phyloP scores from a whole-genome alignment of 2,797 vertebrate genomes.

The Paedocypris micromegethes region DNA sequence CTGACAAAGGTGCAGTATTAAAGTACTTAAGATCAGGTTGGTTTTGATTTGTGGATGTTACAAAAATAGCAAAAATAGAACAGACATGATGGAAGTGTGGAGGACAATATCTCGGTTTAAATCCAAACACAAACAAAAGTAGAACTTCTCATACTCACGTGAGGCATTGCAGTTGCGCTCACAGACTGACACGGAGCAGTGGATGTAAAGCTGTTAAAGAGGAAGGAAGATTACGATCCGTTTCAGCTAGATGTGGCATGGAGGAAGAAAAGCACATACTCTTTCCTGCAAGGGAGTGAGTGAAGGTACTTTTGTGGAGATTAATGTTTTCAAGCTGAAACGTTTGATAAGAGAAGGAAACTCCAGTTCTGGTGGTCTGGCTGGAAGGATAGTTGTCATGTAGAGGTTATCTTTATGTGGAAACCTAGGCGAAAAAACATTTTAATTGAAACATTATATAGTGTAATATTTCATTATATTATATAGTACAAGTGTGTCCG shows the following conservation, averaged over 20 bases:
- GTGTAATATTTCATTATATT: too few species aligned
- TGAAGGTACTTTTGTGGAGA: constrained; percentile 54
- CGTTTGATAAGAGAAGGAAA: constrained; percentile 65
- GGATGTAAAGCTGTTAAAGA: constrained; percentile 62
- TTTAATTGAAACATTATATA: not conserved
- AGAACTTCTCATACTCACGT: constrained; percentile 54
- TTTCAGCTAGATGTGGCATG: not conserved
- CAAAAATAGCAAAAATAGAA: too few species aligned
- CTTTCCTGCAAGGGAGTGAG: constrained; percentile 38
- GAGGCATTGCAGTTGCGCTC: constrained; percentile 56
- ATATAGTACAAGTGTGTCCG: not conserved
- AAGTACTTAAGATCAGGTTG: too few species aligned
- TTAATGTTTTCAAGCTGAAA: constrained; percentile 64
- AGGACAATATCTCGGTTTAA: too few species aligned
- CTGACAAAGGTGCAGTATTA: too few species aligned
- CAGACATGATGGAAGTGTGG: too few species aligned
- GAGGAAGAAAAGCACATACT: constrained; percentile 38
- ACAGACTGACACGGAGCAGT: constrained; percentile 63
- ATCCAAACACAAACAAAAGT: not conserved
- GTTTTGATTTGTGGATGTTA: too few species aligned
- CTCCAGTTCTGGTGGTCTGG: constrained; percentile 51
- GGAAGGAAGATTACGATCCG: too few species aligned
- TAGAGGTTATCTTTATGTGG: constrained; percentile 64
- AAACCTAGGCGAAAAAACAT: constrained; percentile 54
- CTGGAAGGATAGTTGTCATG: constrained; percentile 54